Evolutionary conservation across 2,888 invertebrate species (phyloP).

Genomic region (Acanthosepion esculentum): DNA sequence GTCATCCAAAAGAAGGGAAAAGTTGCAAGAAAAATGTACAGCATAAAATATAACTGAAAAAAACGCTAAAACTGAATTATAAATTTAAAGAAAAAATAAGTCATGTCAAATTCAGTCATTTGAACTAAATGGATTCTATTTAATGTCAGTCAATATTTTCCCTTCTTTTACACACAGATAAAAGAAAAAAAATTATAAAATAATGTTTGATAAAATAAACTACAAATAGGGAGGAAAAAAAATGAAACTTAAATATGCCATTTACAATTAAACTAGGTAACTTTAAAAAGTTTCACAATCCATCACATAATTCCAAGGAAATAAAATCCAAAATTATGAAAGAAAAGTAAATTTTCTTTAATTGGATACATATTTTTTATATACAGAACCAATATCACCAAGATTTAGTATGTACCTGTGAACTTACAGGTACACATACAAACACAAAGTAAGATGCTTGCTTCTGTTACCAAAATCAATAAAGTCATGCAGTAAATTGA

Average conservation of each 20-base stretch:
- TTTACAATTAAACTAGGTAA: neutral
- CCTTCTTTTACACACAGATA: neutral
- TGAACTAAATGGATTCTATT: neutral
- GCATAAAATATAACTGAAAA: constrained; percentile 35
- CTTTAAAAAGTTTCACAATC: neutral
- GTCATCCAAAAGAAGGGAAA: neutral
- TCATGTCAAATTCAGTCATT: neutral
- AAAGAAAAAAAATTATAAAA: neutral
- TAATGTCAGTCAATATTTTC: neutral
- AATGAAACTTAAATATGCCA: neutral
- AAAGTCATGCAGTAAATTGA: neutral
- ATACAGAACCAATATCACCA: neutral
- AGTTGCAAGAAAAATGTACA: constrained; percentile 5
- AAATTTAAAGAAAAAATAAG: neutral
- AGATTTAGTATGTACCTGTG: neutral
- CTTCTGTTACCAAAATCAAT: neutral
- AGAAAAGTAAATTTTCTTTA: neutral
- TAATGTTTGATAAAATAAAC: neutral
- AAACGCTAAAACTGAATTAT: neutral
- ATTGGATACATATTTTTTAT: neutral
- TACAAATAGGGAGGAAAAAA: neutral
- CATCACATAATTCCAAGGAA: neutral
- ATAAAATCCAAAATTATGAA: constrained; percentile 40
- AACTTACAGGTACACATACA: neutral
- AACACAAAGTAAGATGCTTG: neutral